Evolutionary conservation across 2,113 vertebrate species (phyloP), one percentile per base, ranked within the genome.

Genomic region (Psettodes erumei): DNA sequence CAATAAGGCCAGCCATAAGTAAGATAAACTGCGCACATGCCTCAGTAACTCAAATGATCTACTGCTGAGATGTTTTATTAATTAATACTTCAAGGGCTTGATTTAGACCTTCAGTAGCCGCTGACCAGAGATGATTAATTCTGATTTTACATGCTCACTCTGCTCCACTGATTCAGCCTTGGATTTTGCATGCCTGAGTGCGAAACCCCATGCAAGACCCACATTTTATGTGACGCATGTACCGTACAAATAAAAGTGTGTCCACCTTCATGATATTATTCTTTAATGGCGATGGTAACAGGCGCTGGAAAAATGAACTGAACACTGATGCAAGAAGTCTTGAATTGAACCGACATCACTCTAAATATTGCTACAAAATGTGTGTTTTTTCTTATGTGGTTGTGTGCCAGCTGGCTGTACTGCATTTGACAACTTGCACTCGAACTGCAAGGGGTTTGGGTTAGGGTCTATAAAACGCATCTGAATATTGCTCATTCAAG

Each of bases 71-170:
- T 37, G 21, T 77, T 55, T 58, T 60, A 77, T 71, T 55, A 56
- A 62, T 73, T 60, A 69, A 64, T 78, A 62, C 33, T 71, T 77
- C 75, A 81, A 51, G 50, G 18, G 8, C 32, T 42, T 65, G 62
- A 76, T 69, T 64, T 68, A 71, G 43, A 71, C 51, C 71, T 58
- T 43, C 66, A 65, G 9, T 55, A 76, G 59, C 53, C 60, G 53
- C 62, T 77, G 30, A 62, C 66, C 59, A 70, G 42, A 77, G 54
- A 82, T 62, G 58, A 86, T 77, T 73, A 54, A 84, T 79, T 38
- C 42, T 42, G 50, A 65, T 77, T 71, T 70, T 62, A 74, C 53
- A 74, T 70, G 37, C 63, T 35, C 54, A 56, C 35, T 78, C 43
- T 42, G 32, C 47, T 60, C 42, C 19, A 66, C 12, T 55, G 45